A percentile compares a stretch with the other conserved stretches of the same genome.
These are phyloP conservation scores for Tipula vernalis DNA, from an alignment of 2,888 invertebrate species.

Conservation along the genomic window DNA sequence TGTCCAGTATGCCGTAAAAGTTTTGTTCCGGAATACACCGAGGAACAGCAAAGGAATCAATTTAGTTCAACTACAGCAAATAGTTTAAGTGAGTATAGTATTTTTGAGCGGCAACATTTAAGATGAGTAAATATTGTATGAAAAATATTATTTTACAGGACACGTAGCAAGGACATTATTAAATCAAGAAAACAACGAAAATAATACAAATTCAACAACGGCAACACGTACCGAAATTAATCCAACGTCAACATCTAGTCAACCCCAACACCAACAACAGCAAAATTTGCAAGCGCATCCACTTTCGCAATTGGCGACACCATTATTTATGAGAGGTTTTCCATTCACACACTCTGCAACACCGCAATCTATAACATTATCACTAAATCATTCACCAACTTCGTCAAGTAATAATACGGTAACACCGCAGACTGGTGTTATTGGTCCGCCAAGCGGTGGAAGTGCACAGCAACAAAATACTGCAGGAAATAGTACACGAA, in stretches of 20 bases:
- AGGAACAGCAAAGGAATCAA: slow-evolving; percentile 20
- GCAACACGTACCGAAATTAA: background rate
- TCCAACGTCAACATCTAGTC: slow-evolving; percentile 15
- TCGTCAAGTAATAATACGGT: background rate
- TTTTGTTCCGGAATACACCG: slow-evolving; percentile 40
- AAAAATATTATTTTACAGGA: slow-evolving; percentile 10
- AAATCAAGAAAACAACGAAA: slow-evolving; percentile 8
- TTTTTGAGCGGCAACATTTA: background rate
- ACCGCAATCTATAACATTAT: background rate
- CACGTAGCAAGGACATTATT: slow-evolving; percentile 11
- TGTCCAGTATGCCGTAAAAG: slow-evolving; percentile 89
- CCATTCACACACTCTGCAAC: slow-evolving; percentile 11
- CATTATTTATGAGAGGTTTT: slow-evolving; percentile 16
- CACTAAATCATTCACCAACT: background rate
- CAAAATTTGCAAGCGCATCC: slow-evolving; percentile 12
- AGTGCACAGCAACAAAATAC: slow-evolving; percentile 9
- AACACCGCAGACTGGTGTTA: background rate
- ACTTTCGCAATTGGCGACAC: slow-evolving; percentile 13
- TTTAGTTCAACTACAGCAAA: slow-evolving; percentile 14
- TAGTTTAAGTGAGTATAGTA: slow-evolving; percentile 19
- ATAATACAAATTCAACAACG: slow-evolving; percentile 9
- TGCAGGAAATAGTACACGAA: background rate
- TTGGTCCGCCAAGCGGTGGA: background rate
- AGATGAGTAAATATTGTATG: background rate
- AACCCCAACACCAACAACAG: slow-evolving; percentile 13